Base-by-base conservation (phyloP, 2,797 vertebrate genomes). In the Lemur catta region DNA sequence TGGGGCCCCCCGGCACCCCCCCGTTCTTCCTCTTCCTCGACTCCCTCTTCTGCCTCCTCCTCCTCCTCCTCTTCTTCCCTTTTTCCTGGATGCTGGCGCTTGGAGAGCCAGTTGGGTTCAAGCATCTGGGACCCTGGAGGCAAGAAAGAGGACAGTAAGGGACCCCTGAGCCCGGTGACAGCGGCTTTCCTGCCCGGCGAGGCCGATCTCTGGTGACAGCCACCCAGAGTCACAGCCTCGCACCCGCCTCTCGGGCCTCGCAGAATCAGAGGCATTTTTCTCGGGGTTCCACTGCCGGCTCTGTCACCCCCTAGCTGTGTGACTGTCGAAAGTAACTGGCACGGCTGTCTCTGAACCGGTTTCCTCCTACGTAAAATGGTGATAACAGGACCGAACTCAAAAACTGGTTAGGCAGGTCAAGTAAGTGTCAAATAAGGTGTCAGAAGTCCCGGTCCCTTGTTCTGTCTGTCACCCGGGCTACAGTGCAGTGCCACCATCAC, bases 11-110 rank as follows among this genome's bases (percentile, higher is more conserved):
- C 1, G 52, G 98, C 43, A 43, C 7, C 79, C 0, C 95, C 97
- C 9, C 98, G 98, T 50, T 98, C 98, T 91, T 99, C 98, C 41
- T 41, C 41, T 92, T 99, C 98, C 7, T 43, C 43, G 43, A 43
- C 43, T 9, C 43, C 43, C 43, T 43, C 43, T 43, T 43, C 43
- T 43, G 43, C 43, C 43, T 43, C 43, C 43, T 43, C 43, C 43
- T 43, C n/a, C n/a, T n/a, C n/a, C n/a, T n/a, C n/a, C n/a, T n/a
- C 41, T 41, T 43, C 43, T 7, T 43, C 43, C 43, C 43, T 43
- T 9, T 43, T 43, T 43, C 43, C 43, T 7, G 43, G 43, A 43
- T 43, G 6, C 43, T 4, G 43, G 43, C 43, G 7, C 43, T 43
- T 43, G 43, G 43, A 43, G 7, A 43, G 43, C 43, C 43, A 43